A percentile compares a stretch with the other conserved stretches of the same genome.
Evolutionary conservation across 2,888 invertebrate species (phyloP).

Genomic region (Malthinus flaveolus): DNA sequence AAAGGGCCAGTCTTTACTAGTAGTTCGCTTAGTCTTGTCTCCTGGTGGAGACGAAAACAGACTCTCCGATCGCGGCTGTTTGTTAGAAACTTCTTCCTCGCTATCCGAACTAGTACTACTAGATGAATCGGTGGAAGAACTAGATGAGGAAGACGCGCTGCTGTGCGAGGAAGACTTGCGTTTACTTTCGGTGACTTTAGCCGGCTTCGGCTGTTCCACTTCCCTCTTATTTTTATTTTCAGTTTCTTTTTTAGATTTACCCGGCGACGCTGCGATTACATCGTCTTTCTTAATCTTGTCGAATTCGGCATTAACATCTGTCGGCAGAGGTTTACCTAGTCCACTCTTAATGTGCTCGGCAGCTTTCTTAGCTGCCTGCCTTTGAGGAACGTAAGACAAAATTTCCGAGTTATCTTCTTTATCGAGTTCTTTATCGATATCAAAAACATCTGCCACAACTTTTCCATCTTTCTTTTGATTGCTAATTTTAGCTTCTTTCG

Average conservation of each 20-base stretch:
- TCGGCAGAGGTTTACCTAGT: conserved; percentile 59
- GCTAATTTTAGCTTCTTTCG: conserved; percentile 44
- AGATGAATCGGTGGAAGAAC: conserved; percentile 56
- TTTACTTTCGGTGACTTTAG: conserved; percentile 51
- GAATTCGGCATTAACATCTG: conserved; percentile 44
- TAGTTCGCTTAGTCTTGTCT: conserved; percentile 50
- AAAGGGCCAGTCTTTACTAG: conserved; percentile 73
- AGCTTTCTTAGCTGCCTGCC: conserved; percentile 90
- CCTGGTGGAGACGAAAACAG: conserved; percentile 42
- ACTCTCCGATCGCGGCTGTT: conserved; percentile 50
- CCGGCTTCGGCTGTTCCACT: conserved; percentile 39
- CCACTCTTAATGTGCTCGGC: conserved; percentile 88
- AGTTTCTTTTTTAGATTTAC: conserved; percentile 35
- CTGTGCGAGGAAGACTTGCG: conserved; percentile 62
- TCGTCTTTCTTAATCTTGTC: conserved; percentile 43
- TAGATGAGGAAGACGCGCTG: conserved; percentile 57
- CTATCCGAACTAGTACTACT: conserved; percentile 62
- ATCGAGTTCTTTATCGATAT: conserved; percentile 66
- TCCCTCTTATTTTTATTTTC: conserved; percentile 37
- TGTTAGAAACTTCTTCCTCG: conserved; percentile 54
- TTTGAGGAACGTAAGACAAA: conserved; percentile 82
- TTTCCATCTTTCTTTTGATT: conserved; percentile 51
- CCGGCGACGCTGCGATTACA: conserved; percentile 19
- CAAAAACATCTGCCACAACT: conserved; percentile 53
- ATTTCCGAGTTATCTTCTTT: conserved; percentile 64